These are phyloP conservation scores for Indicator indicator DNA, from an alignment of 2,113 vertebrate species.

Conservation along the genomic window DNA sequence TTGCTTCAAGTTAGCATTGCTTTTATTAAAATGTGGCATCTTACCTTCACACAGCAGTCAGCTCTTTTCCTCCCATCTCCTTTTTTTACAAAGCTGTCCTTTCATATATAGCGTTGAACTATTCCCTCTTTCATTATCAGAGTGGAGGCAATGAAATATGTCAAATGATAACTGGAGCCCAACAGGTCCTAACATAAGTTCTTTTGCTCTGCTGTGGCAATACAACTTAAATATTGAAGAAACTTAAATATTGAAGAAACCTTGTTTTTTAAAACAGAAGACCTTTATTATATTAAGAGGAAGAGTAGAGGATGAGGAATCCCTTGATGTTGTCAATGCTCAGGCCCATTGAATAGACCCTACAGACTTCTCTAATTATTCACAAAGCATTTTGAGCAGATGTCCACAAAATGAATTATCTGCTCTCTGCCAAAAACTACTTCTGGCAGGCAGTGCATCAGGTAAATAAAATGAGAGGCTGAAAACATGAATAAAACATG, in stretches of 20 bases:
- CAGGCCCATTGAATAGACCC: conserved; percentile 12
- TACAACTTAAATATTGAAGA: not conserved
- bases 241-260: not conserved
- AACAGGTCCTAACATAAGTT: not conserved
- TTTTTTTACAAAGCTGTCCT: not conserved
- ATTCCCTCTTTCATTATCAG: not conserved
- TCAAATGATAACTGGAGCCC: not conserved
- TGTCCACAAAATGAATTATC: conserved; percentile 64
- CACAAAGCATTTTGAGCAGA: conserved; percentile 56
- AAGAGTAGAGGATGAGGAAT: not conserved
- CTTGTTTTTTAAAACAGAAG: not conserved
- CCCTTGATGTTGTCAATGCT: not conserved
- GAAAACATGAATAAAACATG: conserved; percentile 63
- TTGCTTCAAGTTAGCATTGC: not conserved
- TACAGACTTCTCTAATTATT: conserved; percentile 50
- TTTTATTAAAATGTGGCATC: not conserved
- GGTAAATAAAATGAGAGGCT: conserved; percentile 57
- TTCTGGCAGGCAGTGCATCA: conserved; percentile 28
- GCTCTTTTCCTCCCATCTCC: not conserved
- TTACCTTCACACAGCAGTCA: not conserved
- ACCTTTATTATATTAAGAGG: not conserved
- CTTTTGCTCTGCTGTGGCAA: not conserved
- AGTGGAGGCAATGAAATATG: not conserved
- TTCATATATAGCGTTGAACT: not conserved
- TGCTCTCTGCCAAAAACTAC: conserved; percentile 57